These are phyloP conservation scores for Cerastis leucographa DNA, from an alignment of 2,888 invertebrate genomes.

Conservation along the genomic window DNA sequence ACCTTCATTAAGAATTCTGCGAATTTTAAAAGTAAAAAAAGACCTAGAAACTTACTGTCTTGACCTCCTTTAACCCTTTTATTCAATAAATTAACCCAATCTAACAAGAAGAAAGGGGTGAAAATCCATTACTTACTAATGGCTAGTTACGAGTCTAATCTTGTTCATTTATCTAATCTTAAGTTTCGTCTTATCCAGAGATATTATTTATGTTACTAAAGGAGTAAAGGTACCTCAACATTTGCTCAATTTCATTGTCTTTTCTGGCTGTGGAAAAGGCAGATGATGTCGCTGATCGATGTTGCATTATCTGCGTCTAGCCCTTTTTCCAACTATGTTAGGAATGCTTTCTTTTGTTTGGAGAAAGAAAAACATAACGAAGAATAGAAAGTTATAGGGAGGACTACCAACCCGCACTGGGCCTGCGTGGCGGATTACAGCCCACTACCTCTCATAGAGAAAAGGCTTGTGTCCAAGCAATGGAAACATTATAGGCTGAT, in stretches of 20 bases:
- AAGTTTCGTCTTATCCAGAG: constrained; percentile 42
- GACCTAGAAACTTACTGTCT: constrained; percentile 3
- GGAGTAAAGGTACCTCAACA: neutral
- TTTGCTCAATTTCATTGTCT: neutral
- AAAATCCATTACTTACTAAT: constrained; percentile 53
- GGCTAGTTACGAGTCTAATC: constrained; percentile 53
- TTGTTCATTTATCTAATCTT: constrained; percentile 59
- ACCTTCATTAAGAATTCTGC: constrained; percentile 1
- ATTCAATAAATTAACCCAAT: constrained; percentile 54
- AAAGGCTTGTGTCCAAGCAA: too few relatives aligned
- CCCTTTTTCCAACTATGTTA: neutral
- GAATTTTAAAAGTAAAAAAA: constrained; percentile 16
- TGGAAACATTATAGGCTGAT: too few relatives aligned
- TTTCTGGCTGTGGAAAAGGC: neutral
- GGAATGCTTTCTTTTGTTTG: neutral
- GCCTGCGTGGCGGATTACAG: too few relatives aligned
- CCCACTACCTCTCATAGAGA: too few relatives aligned
- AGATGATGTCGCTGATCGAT: neutral
- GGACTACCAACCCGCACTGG: too few relatives aligned
- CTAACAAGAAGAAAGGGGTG: constrained; percentile 49
- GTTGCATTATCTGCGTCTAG: neutral
- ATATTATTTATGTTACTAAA: constrained; percentile 47
- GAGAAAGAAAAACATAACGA: neutral
- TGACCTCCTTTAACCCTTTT: constrained; percentile 26
- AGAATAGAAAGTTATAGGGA: neutral